Percentiles rank a stretch among this genome's conserved stretches.
These are phyloP conservation scores for Malurus alboscapulatus DNA, from an alignment of 2,113 vertebrate genomes.

Conservation along the genomic window DNA sequence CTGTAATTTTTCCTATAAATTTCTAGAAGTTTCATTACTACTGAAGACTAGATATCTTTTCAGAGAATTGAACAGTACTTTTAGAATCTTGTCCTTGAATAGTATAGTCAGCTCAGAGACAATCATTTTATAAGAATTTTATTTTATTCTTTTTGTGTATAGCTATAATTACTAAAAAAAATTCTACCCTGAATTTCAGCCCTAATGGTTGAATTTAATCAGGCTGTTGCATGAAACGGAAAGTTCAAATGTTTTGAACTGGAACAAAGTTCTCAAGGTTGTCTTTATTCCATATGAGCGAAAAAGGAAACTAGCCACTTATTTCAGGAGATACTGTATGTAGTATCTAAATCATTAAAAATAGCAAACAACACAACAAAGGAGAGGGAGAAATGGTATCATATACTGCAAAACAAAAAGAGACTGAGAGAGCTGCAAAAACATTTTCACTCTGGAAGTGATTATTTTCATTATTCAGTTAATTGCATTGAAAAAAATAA, in stretches of 20 bases:
- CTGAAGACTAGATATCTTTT: background rate
- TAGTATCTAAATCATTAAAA: background rate
- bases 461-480: background rate
- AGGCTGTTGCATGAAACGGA: background rate
- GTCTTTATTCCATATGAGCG: background rate
- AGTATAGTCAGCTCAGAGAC: background rate
- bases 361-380: no score
- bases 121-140: background rate
- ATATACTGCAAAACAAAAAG: background rate
- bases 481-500: background rate
- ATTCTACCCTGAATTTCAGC: background rate
- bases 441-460: background rate
- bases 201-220: background rate
- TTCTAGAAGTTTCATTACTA: background rate
- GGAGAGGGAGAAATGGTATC: rapidly evolving
- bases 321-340: background rate
- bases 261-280: background rate
- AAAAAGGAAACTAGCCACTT: background rate
- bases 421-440: background rate
- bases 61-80: background rate
- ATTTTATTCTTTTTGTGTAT: background rate
- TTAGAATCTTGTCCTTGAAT: background rate
- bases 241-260: background rate
- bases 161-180: background rate
- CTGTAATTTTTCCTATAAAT: background rate